Evolutionary conservation across 2,888 invertebrate genomes (phyloP), one percentile per base, ranked within the genome.

Genomic region (Idaea dimidiata): DNA sequence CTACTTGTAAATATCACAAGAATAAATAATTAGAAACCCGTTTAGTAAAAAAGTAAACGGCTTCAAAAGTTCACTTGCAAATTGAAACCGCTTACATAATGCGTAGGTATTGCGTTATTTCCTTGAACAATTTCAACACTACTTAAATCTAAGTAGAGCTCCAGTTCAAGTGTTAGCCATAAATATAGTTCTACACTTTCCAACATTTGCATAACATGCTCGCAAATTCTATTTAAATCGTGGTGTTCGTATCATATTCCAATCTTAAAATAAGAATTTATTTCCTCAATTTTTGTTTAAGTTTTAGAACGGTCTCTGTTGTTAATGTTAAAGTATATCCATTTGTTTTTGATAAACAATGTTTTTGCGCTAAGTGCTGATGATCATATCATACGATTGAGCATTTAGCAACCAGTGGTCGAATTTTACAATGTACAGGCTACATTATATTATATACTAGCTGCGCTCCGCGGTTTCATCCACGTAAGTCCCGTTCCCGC

Each of bases 151-250:
- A 66, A 8, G 43, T 43, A 43, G 43, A 43, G 43, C 43, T 70
- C 74, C 69, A 74, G 69, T 70, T 69, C 43, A 61, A 74, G 66
- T 72, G 70, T 70, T 72, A 62, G 62, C 71, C 54, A 68, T 77
- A 77, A 73, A 73, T 72, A 71, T 68, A 59, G 59, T 66, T 69
- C 69, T 17, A 17, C 54, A 62, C 69, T 69, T 68, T 76, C 75
- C 64, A 72, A 68, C 66, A 76, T 76, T 77, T 77, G 68, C 70
- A 73, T 76, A 73, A 74, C 62, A 61, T 32, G 14, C 54, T 66
- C 59, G 66, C 62, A 31, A 63, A 65, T 60, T 60, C 16, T 62
- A 43, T 43, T 43, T 43, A 24, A 24, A 43, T 43, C 43, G 43
- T 14, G 43, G 43, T 43, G 14, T 33, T 7, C 8, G 33, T 33